Base-by-base conservation (phyloP, 2,113 vertebrate species). In the Daphoenositta chrysoptera region DNA sequence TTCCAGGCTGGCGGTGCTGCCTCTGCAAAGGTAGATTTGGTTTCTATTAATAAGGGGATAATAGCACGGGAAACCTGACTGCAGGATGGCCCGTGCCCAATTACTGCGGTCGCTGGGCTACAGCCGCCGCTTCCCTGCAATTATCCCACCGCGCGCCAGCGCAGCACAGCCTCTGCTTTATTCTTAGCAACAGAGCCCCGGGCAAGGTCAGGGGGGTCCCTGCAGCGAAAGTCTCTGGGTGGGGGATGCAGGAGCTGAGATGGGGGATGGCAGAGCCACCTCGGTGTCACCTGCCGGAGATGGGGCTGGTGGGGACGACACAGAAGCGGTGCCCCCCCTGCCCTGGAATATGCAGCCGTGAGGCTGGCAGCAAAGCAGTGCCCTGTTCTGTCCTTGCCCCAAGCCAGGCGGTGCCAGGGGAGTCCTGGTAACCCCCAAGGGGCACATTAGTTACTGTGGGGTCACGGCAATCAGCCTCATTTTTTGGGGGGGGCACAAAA, bases 21-120 rank as follows among this genome's bases (percentile, higher is more conserved):
- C 66, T 87, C 81, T 93, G 85, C 72, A 70, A 95, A 96, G 95
- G 96, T 95, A 76, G 95, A 84, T 94, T 93, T 54, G 79, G 91
- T 96, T 97, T 94, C 96, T 96, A 70, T 96, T 96, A 95, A 96
- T 97, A 95, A 93, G 88, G 61, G 63, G 84, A 95, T 95, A 95
- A 95, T 95, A 83, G 87, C 77, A 92, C 0, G 48, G 82, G 83
- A 85, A 96, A 93, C 93, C 93, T 92, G 95, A 94, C 89, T 95
- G 23, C 72, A 79, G 61, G 89, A 89, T 93, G 88, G 94, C 85
- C 87, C 51, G 0, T 56, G 58, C 81, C 93, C 87, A 97, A 93
- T 95, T 94, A 93, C 87, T 15, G 84, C 15, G 10, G 90, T 94
- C 64, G 48, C 90, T 68, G 87, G 92, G 92, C 83, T 94, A 30